phyloP scores from a whole-genome alignment of 2,113 vertebrate genomes.

The Gymnogyps californianus region DNA sequence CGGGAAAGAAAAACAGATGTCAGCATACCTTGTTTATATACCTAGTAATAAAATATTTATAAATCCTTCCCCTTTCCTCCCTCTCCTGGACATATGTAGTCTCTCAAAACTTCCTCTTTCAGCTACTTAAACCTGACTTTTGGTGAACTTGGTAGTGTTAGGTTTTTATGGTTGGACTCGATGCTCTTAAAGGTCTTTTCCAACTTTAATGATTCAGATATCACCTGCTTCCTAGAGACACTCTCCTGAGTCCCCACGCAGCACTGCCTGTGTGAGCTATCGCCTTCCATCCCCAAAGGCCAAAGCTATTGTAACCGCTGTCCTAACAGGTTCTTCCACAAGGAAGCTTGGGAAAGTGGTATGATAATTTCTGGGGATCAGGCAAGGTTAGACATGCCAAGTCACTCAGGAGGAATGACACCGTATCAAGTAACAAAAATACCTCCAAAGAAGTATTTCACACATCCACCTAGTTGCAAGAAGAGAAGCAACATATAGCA shows the following conservation, averaged over 20 bases:
- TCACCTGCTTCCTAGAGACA: neutral
- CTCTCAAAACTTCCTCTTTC: neutral
- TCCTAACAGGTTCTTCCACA: neutral
- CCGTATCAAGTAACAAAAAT: neutral
- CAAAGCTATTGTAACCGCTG: neutral
- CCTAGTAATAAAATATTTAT: conserved; percentile 21
- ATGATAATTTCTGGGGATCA: neutral
- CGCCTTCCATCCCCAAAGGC: neutral
- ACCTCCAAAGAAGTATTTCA: neutral
- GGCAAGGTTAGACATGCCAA: neutral
- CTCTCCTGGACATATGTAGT: neutral
- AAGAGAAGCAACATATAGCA: neutral
- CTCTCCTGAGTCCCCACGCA: neutral
- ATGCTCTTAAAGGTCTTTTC: neutral
- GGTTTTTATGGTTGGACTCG: neutral
- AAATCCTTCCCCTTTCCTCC: neutral
- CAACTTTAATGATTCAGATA: neutral
- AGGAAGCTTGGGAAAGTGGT: neutral
- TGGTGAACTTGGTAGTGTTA: neutral
- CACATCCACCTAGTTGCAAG: neutral
- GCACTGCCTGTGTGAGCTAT: neutral
- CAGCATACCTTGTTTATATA: conserved; percentile 19
- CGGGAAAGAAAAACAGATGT: conserved; percentile 33
- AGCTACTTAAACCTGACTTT: neutral
- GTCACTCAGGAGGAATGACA: neutral